Percentiles rank a stretch among this genome's conserved stretches.
Evolutionary conservation across 2,113 vertebrate species (phyloP).

Genomic region (Microtus pennsylvanicus): DNA sequence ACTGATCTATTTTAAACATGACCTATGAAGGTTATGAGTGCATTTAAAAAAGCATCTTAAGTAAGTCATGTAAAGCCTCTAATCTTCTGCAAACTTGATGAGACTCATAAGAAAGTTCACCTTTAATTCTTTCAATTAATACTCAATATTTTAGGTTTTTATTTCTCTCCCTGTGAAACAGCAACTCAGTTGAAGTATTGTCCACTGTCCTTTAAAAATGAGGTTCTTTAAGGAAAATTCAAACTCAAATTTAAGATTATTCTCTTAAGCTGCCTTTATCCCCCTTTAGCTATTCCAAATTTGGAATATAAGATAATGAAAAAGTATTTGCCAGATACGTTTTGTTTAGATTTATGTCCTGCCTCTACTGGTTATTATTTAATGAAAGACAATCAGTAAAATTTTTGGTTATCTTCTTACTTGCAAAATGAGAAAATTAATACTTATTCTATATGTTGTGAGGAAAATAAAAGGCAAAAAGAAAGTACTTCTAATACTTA

Average conservation of each 20-base stretch:
- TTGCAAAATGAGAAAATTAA: conserved; percentile 56
- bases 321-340: conserved; percentile 30
- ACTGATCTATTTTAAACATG: conserved; percentile 52
- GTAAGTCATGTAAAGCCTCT: conserved; percentile 38
- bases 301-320: conserved; percentile 1
- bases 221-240: conserved; percentile 16
- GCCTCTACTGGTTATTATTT: neutral
- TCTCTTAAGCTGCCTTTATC: neutral
- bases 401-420: conserved; percentile 31
- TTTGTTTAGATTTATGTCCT: conserved; percentile 50
- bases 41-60: conserved; percentile 52
- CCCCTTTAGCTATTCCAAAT: neutral
- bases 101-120: conserved; percentile 42
- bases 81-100: conserved; percentile 31
- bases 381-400: conserved; percentile 15
- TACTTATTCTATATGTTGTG: conserved; percentile 5
- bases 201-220: neutral
- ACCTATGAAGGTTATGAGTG: conserved; percentile 49
- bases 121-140: conserved; percentile 26
- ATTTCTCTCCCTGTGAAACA: conserved; percentile 46
- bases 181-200: conserved; percentile 11
- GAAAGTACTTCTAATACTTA: neutral
- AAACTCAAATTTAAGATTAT: conserved; percentile 39
- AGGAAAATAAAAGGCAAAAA: conserved; percentile 49
- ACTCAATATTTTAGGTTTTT: conserved; percentile 41